Conservation (phyloP, 1,140 invertebrate species). For the Sesamia nonagrioides region DNA sequence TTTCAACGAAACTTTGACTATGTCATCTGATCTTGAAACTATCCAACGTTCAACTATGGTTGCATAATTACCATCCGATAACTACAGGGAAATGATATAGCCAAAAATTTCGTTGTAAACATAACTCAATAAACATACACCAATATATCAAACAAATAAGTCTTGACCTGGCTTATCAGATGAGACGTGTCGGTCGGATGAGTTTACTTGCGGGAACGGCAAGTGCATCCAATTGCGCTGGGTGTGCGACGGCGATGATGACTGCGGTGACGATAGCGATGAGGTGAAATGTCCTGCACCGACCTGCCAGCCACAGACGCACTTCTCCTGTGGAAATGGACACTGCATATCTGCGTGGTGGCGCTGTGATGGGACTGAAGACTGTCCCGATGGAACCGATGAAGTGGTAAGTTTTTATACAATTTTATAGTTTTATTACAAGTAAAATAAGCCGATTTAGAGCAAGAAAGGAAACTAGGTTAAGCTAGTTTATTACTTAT, state of each 20-base stretch:
- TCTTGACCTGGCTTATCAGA: constrained; percentile 86
- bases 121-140: background rate
- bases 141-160: constrained; percentile 2
- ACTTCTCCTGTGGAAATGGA: constrained; percentile 91
- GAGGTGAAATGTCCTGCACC: constrained; percentile 92
- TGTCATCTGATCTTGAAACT: background rate
- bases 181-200: constrained; percentile 95
- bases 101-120: constrained; percentile 1
- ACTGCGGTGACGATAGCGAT: constrained; percentile 95
- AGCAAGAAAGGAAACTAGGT: no score
- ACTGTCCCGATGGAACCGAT: constrained; percentile 94
- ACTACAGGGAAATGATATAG: background rate
- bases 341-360: constrained; percentile 92
- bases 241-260: constrained; percentile 96
- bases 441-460: background rate
- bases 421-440: constrained; percentile 9
- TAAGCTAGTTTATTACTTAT: no score
- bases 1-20: background rate
- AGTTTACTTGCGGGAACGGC: constrained; percentile 96
- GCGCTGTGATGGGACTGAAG: constrained; percentile 95
- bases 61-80: background rate
- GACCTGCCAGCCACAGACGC: constrained; percentile 90
- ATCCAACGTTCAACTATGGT: background rate
- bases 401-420: constrained; percentile 89
- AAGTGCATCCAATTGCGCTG: constrained; percentile 95